Conservation (phyloP, 2,888 invertebrate species). For the Amblyjoppa fuscipennis region DNA sequence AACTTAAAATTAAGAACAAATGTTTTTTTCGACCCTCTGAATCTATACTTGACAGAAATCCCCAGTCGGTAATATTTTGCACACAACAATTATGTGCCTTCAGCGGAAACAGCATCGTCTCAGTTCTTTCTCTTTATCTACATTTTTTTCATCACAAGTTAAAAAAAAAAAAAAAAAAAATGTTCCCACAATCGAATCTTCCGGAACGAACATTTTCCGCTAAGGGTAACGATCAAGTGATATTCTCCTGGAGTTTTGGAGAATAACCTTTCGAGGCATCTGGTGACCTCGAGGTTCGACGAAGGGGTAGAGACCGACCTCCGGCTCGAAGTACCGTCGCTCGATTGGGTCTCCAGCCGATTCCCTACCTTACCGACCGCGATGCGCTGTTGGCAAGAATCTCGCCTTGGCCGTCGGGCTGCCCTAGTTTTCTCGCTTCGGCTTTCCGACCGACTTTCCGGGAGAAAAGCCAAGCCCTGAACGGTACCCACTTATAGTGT, state of each 20-base stretch:
- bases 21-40: too few relatives aligned
- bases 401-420: background rate
- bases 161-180: too few relatives aligned
- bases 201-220: background rate
- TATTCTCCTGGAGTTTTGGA: too few relatives aligned
- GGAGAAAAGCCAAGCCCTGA: background rate
- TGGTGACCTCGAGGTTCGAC: slow-evolving; percentile 6
- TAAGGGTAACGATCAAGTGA: background rate
- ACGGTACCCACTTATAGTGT: slow-evolving; percentile 1
- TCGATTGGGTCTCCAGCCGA: background rate
- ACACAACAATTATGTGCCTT: too few relatives aligned
- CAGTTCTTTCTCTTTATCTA: too few relatives aligned
- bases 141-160: too few relatives aligned
- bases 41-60: too few relatives aligned
- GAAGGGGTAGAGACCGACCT: slow-evolving; percentile 19
- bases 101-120: too few relatives aligned
- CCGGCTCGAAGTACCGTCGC: background rate
- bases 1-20: too few relatives aligned
- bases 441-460: background rate
- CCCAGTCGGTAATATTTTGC: too few relatives aligned
- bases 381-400: background rate
- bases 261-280: background rate
- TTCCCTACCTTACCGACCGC: slow-evolving; percentile 34
- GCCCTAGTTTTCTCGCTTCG: background rate
- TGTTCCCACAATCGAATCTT: background rate